Evolutionary conservation across 1,140 invertebrate species (phyloP).

Genomic region (Campoletis sonorensis): DNA sequence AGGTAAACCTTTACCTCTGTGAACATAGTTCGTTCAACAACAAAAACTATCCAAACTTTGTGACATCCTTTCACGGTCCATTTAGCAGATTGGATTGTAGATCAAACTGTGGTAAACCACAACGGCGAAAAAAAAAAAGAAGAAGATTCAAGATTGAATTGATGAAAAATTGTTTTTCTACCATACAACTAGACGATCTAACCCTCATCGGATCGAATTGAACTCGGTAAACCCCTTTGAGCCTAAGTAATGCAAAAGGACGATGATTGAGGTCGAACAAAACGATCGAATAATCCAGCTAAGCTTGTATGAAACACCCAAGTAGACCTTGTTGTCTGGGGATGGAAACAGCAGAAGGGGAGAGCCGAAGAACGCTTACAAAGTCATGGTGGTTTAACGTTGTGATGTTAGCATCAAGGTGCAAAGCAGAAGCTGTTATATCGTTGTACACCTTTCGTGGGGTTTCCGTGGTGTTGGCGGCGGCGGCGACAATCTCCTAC

Average conservation of each 20-base stretch:
- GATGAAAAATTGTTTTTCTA: no score
- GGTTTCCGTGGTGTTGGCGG: background rate
- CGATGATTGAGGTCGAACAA: slow-evolving; percentile 46
- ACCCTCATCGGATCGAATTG: no score
- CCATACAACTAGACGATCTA: no score
- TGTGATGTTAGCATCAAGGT: slow-evolving; percentile 35
- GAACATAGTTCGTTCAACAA: no score
- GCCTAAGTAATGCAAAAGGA: background rate
- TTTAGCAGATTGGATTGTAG: no score
- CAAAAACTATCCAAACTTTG: no score
- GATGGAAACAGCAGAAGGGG: background rate
- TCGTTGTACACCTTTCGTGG: background rate
- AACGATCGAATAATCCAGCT: slow-evolving; percentile 23
- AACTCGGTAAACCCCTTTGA: no score
- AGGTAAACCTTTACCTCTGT: no score
- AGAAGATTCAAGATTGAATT: no score
- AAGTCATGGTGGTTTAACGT: slow-evolving; percentile 24
- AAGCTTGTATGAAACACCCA: background rate
- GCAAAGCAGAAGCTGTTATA: background rate
- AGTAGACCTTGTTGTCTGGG: background rate
- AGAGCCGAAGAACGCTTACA: slow-evolving; percentile 9
- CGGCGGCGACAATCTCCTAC: background rate
- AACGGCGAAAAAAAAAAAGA: no score
- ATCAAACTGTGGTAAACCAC: no score
- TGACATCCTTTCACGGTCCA: no score